phyloP scores from a whole-genome alignment of 2,888 invertebrate genomes.

The Drosophila flavopinicola region DNA sequence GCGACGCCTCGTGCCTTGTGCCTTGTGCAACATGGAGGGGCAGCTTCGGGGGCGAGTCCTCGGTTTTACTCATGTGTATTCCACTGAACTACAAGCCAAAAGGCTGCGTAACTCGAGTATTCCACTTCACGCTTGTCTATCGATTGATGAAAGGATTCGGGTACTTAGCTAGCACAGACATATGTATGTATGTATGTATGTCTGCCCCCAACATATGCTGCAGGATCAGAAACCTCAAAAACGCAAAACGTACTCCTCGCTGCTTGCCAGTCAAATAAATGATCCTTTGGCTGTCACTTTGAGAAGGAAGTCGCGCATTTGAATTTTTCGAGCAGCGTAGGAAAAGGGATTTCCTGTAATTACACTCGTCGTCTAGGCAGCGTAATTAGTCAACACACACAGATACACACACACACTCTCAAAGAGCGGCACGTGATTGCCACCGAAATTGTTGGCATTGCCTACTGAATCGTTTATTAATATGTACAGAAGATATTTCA shows the following conservation, averaged over 20 bases:
- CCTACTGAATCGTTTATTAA: constrained; percentile 49
- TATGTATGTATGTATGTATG: constrained; percentile 6
- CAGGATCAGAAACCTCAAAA: constrained; percentile 30
- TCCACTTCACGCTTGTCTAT: constrained; percentile 64
- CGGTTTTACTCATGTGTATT: constrained; percentile 11
- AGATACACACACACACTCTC: background rate
- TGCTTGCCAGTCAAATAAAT: constrained; percentile 27
- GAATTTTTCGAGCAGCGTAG: constrained; percentile 40
- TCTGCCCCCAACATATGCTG: constrained; percentile 47
- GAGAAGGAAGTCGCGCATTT: constrained; percentile 54
- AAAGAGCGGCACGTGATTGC: constrained; percentile 44
- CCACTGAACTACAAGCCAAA: constrained; percentile 26
- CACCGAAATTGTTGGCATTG: constrained; percentile 45
- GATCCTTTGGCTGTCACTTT: constrained; percentile 56
- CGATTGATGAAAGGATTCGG: constrained; percentile 63
- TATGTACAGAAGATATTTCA: constrained; percentile 46
- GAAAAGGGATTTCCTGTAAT: constrained; percentile 78
- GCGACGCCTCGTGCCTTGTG: constrained; percentile 18
- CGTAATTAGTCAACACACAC: constrained; percentile 56
- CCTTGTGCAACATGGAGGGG: constrained; percentile 31
- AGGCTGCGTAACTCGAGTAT: constrained; percentile 66
- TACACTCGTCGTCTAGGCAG: constrained; percentile 42
- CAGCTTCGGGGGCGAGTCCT: constrained; percentile 19
- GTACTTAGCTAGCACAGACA: constrained; percentile 50
- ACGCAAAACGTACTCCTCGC: constrained; percentile 1